Evolutionary conservation across 2,888 invertebrate species (phyloP).

Genomic region (Lydus trimaculatus): DNA sequence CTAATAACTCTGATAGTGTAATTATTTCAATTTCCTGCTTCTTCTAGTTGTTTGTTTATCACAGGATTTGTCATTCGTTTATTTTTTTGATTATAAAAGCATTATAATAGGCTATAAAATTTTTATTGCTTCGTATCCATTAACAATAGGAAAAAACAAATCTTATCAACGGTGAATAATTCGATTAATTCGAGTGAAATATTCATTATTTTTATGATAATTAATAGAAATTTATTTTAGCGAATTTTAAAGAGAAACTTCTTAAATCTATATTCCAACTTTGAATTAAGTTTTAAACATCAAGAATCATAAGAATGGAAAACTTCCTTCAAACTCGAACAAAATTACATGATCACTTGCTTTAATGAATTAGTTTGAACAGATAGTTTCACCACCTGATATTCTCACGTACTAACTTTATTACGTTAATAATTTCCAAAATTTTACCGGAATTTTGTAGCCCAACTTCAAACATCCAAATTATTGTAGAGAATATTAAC

Average conservation of each 20-base stretch:
- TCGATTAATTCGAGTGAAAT: neutral
- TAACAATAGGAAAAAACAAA: neutral
- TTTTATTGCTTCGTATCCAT: neutral
- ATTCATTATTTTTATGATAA: neutral
- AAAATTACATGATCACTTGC: conserved; percentile 3
- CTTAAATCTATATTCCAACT: neutral
- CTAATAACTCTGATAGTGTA: neutral
- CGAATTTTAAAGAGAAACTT: neutral
- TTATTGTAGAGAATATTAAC: too few relatives aligned
- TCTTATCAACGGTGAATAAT: neutral
- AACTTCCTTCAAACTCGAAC: neutral
- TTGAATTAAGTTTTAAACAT: neutral
- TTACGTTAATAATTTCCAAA: neutral
- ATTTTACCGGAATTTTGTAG: neutral
- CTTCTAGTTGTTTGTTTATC: neutral
- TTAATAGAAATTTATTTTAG: neutral
- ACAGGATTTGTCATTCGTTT: neutral
- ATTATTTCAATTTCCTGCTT: neutral
- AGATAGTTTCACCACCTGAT: conserved; percentile 1
- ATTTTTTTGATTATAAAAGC: neutral
- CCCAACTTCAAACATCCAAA: too few relatives aligned
- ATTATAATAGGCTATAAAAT: neutral
- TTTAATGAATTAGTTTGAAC: conserved; percentile 4
- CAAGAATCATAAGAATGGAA: conserved; percentile 2
- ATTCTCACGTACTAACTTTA: conserved; percentile 1